Conservation (phyloP, 1,140 invertebrate species). For the Andrena cerasifolii region DNA sequence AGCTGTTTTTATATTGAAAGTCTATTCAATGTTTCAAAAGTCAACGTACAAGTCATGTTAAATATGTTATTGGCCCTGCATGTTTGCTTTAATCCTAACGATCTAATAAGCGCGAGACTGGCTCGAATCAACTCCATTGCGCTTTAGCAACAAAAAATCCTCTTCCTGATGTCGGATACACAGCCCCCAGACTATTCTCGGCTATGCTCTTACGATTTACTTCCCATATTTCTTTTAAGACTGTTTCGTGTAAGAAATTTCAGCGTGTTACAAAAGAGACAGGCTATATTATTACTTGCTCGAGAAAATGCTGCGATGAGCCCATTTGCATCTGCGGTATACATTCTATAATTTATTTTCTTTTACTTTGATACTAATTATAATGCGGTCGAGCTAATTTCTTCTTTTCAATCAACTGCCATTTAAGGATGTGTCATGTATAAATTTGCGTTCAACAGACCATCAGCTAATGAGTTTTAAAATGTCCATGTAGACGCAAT, state of each 20-base stretch:
- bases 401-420: constrained; percentile 60
- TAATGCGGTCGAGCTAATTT: constrained; percentile 24
- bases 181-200: constrained; percentile 46
- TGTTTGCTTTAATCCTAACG: constrained; percentile 41
- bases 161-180: constrained; percentile 43
- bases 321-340: constrained; percentile 33
- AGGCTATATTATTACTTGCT: constrained; percentile 43
- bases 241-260: constrained; percentile 54
- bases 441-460: constrained; percentile 75
- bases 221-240: constrained; percentile 52
- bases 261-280: constrained; percentile 50
- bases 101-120: constrained; percentile 28
- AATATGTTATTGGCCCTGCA: constrained; percentile 34
- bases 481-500: constrained; percentile 25
- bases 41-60: constrained; percentile 19
- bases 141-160: constrained; percentile 22
- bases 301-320: constrained; percentile 43
- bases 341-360: constrained; percentile 17
- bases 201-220: constrained; percentile 34
- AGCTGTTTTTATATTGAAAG: constrained; percentile 35
- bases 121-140: constrained; percentile 31
- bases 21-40: constrained; percentile 50
- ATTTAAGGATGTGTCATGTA: constrained; percentile 65
- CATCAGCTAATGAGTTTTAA: constrained; percentile 79
- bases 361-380: constrained; percentile 34